Percentiles rank a stretch among this genome's conserved stretches.
phyloP scores from a whole-genome alignment of 2,888 invertebrate genomes.

The Trissonchulus latispiculum region DNA sequence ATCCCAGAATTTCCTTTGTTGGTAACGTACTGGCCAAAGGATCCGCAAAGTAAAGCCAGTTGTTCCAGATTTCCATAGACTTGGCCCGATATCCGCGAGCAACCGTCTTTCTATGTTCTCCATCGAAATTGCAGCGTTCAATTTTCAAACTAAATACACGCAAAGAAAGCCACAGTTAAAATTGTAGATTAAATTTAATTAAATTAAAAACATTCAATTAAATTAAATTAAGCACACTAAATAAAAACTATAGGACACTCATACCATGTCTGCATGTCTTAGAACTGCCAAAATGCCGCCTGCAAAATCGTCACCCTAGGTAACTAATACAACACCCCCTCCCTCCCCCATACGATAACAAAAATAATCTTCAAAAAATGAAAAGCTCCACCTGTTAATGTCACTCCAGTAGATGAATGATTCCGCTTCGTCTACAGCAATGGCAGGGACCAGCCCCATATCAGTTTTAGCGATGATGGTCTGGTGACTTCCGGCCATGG shows the following conservation, averaged over 20 bases:
- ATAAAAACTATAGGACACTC: no score
- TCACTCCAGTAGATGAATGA: constrained; percentile 82
- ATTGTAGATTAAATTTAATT: no score
- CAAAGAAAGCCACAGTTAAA: no score
- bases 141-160: constrained; percentile 67
- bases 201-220: no score
- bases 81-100: constrained; percentile 31
- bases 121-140: constrained; percentile 77
- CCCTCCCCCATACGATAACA: not conserved
- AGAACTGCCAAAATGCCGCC: no score
- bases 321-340: not conserved
- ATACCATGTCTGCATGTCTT: no score
- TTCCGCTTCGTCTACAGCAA: constrained; percentile 90
- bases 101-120: constrained; percentile 57
- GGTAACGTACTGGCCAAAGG: constrained; percentile 34
- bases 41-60: constrained; percentile 42
- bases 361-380: not conserved
- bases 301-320: not conserved
- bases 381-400: constrained; percentile 51
- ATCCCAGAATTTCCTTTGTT: no score
- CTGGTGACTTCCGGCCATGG: constrained; percentile 88
- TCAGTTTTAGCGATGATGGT: constrained; percentile 77
- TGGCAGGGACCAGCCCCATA: constrained; percentile 83
- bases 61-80: constrained; percentile 38
- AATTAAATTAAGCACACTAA: no score